phyloP scores from a whole-genome alignment of 2,797 vertebrate species.

The Potorous gilbertii region DNA sequence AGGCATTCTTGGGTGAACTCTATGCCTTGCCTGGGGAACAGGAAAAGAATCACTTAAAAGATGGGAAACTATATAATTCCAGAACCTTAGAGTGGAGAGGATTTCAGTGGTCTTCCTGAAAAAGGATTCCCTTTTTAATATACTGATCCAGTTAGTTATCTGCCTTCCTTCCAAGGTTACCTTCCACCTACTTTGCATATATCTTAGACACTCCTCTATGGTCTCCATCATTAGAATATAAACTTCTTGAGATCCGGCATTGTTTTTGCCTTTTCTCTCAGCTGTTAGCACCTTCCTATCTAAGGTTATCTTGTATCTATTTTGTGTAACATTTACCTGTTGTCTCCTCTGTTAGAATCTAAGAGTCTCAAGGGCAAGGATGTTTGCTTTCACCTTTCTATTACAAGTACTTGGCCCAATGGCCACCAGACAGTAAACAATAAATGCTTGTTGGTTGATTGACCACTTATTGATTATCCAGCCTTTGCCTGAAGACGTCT shows the following conservation, averaged over 20 bases:
- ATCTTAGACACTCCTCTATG: neutral
- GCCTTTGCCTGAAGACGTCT: neutral
- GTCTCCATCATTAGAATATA: neutral
- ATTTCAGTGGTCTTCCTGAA: neutral
- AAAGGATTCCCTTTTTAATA: neutral
- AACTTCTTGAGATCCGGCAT: neutral
- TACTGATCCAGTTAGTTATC: neutral
- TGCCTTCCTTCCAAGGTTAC: neutral
- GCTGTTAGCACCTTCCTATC: neutral
- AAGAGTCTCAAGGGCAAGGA: neutral
- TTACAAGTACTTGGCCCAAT: neutral
- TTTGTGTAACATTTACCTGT: neutral
- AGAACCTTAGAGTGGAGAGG: neutral
- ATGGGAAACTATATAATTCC: neutral
- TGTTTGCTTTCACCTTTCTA: neutral
- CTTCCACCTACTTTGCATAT: neutral
- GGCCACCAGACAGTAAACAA: neutral
- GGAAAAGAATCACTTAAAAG: neutral
- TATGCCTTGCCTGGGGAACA: neutral
- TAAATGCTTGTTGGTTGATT: neutral
- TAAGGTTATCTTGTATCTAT: neutral
- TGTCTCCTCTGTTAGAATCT: neutral
- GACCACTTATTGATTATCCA: neutral
- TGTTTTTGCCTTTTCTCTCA: neutral
- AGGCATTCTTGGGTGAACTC: conserved; percentile 52